phyloP scores from a whole-genome alignment of 2,888 invertebrate species.

The Euproctis similis region DNA sequence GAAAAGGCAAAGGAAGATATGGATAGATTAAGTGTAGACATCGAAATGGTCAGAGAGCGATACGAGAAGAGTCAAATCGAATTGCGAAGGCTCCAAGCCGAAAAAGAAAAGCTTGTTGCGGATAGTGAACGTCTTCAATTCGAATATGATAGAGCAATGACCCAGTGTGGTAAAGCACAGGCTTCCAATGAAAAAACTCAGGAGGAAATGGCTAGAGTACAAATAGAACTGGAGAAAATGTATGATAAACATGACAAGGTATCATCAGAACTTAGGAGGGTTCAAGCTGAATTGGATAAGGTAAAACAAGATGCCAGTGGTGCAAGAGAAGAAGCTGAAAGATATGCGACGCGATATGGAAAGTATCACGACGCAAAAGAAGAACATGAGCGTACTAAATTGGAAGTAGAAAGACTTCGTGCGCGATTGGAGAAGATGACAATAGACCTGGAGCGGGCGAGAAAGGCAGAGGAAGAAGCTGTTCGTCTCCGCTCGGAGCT shows the following conservation, averaged over 20 bases:
- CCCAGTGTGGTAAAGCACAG: conserved; percentile 89
- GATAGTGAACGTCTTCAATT: conserved; percentile 90
- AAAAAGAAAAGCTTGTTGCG: conserved; percentile 89
- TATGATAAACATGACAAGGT: conserved; percentile 93
- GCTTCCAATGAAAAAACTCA: conserved; percentile 91
- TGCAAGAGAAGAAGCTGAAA: conserved; percentile 85
- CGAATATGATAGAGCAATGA: conserved; percentile 90
- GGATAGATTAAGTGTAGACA: conserved; percentile 84
- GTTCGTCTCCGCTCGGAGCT: conserved; percentile 80
- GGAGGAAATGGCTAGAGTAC: conserved; percentile 90
- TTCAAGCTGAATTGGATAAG: conserved; percentile 85
- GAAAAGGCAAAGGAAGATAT: conserved; percentile 92
- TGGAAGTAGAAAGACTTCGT: conserved; percentile 87
- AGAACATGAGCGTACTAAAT: conserved; percentile 84
- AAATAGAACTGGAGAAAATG: conserved; percentile 91
- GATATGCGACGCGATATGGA: conserved; percentile 82
- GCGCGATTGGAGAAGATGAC: conserved; percentile 87
- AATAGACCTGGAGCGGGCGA: conserved; percentile 84
- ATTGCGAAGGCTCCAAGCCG: conserved; percentile 85
- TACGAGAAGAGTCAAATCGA: conserved; percentile 93
- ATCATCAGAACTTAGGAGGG: conserved; percentile 86
- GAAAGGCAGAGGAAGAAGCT: conserved; percentile 81
- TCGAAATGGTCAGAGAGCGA: conserved; percentile 91
- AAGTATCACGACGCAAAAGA: conserved; percentile 86
- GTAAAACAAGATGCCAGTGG: conserved; percentile 83